These are phyloP conservation scores for human (Homo sapiens) DNA, from an alignment of 2,113 vertebrate species.

Conservation along the genomic window GRCh38 chr3:103802001-103802500, in stretches of 20 bases:
- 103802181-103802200: background rate
- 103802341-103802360: background rate
- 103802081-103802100: background rate
- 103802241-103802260: background rate
- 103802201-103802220: background rate
- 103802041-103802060: background rate
- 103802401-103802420: background rate
- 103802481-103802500: background rate
- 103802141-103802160: background rate
- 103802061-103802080: background rate
- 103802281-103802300: background rate
- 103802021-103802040: too few species aligned
- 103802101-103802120: background rate
- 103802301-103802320: background rate
- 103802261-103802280: background rate
- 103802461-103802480: background rate
- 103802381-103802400: background rate
- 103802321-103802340: background rate
- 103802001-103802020: background rate
- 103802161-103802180: background rate
- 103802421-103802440: background rate
- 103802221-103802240: background rate
- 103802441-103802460: background rate
- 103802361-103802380: background rate
- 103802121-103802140: background rate